These are phyloP conservation scores for Arbacia lixula DNA, from an alignment of 53 echinoderm and acorn worm genomes.

Conservation along the genomic window DNA sequence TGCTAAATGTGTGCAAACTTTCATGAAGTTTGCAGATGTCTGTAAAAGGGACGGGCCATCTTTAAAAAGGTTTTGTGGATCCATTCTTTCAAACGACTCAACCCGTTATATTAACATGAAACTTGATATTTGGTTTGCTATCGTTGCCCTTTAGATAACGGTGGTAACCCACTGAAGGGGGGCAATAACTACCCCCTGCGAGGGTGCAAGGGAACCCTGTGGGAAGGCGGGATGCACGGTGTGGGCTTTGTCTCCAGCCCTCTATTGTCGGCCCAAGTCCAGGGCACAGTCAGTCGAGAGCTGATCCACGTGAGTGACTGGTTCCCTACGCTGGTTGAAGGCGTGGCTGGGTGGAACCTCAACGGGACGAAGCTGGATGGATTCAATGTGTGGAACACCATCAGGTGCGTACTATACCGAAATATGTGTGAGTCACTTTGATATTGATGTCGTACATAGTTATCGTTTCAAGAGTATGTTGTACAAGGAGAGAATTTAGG, in stretches of 20 bases:
- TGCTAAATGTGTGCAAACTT: too few relatives aligned
- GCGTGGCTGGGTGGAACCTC: conserved; percentile 65
- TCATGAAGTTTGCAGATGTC: too few relatives aligned
- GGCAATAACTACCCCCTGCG: conserved; percentile 92
- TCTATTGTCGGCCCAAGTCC: conserved; percentile 59
- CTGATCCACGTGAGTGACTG: conserved; percentile 91
- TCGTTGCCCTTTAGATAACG: conserved; percentile 68
- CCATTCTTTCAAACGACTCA: not conserved
- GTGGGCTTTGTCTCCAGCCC: conserved; percentile 86
- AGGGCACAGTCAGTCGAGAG: conserved; percentile 68
- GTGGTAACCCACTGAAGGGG: conserved; percentile 57
- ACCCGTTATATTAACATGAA: not conserved
- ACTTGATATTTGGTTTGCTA: not conserved
- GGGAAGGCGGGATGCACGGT: conserved; percentile 91
- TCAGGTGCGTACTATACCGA: conserved; percentile 48
- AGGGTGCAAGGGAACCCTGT: conserved; percentile 76
- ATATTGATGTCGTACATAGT: not conserved
- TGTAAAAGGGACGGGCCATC: too few relatives aligned
- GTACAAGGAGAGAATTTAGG: too few relatives aligned
- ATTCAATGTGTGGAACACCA: conserved; percentile 78
- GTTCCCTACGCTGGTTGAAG: conserved; percentile 91
- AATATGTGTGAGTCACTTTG: not conserved
- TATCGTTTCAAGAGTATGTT: too few relatives aligned
- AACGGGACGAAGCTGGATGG: conserved; percentile 72
- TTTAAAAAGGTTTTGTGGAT: not conserved